Base-by-base conservation (phyloP, 2,888 invertebrate species). In the Mesochorus sp. region DNA sequence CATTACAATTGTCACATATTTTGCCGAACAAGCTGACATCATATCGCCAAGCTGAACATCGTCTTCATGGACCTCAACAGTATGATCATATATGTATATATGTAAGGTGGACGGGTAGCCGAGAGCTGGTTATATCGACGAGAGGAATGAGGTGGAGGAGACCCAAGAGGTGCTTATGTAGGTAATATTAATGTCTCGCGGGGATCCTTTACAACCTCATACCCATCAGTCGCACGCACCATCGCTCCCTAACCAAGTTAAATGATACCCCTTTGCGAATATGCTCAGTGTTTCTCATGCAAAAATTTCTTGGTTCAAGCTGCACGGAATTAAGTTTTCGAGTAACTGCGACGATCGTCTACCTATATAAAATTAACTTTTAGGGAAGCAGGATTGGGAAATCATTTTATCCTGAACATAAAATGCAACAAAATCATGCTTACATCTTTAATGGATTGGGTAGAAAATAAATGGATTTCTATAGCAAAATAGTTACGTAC, bases 151-250 rank as follows among this genome's bases (percentile, higher is more conserved):
- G 66, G 39, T 53, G 64, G 53, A 34, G 53, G 75, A 66, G 64
- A 70, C 14, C 39, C 74, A 59, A 73, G 74, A 78, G 74, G 68
- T 83, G 84, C 86, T 86, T 85, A 83, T 84, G 82, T 85, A 82
- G 84, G 82, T 85, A 86, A 87, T 88, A 87, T 88, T 88, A 85
- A 88, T 88, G 87, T 88, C 86, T 86, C 84, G 83, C 82, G 84
- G 85, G 86, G 86, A 87, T 88, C 86, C 83, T 86, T 87, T 86
- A 86, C 86, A 88, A 85, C 85, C 86, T 87, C 84, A 85, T 87
- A 85, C 83, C 85, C 85, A 87, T 88, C 87, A 87, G 86, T 88
- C 87, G 85, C 86, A 87, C 85, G 85, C 83, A 87, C 86, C 84
- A 83, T 86, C 85, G 85, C 86, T 85, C 84, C 85, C 83, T 87